Base-by-base conservation (phyloP, 2,888 invertebrate genomes). In the Loripinus fragilis region DNA sequence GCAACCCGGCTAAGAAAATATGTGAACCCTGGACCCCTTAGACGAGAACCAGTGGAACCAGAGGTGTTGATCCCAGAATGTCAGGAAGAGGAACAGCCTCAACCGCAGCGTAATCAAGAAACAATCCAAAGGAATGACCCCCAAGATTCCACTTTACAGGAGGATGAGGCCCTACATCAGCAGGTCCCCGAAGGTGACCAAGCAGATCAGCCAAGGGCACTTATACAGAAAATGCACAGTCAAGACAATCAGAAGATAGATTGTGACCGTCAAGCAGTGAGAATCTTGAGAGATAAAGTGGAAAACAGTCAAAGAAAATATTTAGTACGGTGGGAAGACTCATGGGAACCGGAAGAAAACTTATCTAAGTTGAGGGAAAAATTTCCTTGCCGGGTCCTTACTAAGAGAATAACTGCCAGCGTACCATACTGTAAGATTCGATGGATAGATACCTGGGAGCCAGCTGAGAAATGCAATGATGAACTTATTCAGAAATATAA, bases 321-420 rank as follows among this genome's bases (percentile, higher is more conserved):
- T 33, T 23, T 30, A 35, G 65, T 65, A 2, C 65, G 35, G 3
- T 65, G 35, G 30, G 20, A 65, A 41, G 33, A 65, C 15, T 65
- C 65, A 8, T 65, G 35, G 65, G 65, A 65, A 17, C 35, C 35
- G 30, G 65, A 12, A 41, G 38, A 65, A 38, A 38, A 33, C 65
- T n/a, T 65, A 17, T 35, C 2, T 8, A 33, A 33, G 65, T 23
- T 41, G 15, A 2, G 35, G 65, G 65, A 65, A 41, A 2, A 20
- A n/a, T 65, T 65, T 65, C 65, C 52, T 25, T 15, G 15, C 52
- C 23, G 52, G 52, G 50, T 50, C 50, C 50, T 50, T n/a, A 52
- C 8, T 12, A 10, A 5, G 25, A 28, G 10, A 12, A 8, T 3
- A 25, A 52, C 25, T 1, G 25, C 5, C 25, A 28, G 25, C 2